These are phyloP conservation scores for Tapirus terrestris DNA, from an alignment of 2,113 vertebrate species.

Conservation along the genomic window DNA sequence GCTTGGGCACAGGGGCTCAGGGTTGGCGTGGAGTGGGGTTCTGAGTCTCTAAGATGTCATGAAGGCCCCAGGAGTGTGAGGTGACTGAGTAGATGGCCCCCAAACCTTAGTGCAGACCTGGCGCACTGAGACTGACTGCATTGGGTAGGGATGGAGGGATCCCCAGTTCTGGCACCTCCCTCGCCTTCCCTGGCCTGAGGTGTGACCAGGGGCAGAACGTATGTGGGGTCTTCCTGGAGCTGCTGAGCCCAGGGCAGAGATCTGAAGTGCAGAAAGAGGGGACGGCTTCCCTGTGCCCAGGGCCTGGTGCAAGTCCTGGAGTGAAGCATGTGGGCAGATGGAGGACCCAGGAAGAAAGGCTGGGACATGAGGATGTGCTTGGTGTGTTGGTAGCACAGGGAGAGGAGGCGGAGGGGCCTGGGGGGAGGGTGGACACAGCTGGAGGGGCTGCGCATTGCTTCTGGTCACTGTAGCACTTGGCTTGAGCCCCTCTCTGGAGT, in stretches of 20 bases:
- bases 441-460: neutral
- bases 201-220: too few relatives aligned
- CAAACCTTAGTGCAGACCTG: neutral
- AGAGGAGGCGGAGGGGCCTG: neutral
- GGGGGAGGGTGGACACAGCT: neutral
- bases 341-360: neutral
- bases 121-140: neutral
- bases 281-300: neutral
- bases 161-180: too few relatives aligned
- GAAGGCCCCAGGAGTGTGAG: neutral
- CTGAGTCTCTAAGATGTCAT: neutral
- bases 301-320: neutral
- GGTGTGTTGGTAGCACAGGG: too few relatives aligned
- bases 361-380: neutral
- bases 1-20: neutral
- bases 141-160: neutral
- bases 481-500: neutral
- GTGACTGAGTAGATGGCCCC: neutral
- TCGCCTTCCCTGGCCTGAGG: neutral
- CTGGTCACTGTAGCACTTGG: neutral
- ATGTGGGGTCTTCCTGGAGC: neutral
- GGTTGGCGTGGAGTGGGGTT: accelerated
- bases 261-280: neutral
- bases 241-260: neutral
- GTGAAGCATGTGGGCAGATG: neutral